Evolutionary conservation across 2,888 invertebrate genomes (phyloP), one percentile per base, ranked within the genome.

Genomic region (Silvanus unidentatus): DNA sequence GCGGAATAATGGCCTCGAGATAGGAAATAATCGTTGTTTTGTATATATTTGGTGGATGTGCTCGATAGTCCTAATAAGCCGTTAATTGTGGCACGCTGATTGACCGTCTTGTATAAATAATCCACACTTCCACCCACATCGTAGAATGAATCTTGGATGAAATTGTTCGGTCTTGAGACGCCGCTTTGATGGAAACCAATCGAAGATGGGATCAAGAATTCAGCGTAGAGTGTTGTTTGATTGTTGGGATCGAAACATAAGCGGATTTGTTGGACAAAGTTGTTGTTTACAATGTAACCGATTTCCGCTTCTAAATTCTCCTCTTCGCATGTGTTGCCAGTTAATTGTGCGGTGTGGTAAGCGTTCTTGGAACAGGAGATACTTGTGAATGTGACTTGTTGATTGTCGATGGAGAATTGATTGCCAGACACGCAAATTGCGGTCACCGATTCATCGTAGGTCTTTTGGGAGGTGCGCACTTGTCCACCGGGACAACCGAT

Each of bases 1-100:
- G 83, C 80, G 0, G 76, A 68, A 34, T 82, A 67, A 57, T 84
- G 84, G 2, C 82, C 83, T 38, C 80, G 75, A 0, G 82, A 68
- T 40, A 83, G 59, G 58, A 58, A 75, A 47, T 58, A 64, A 42
- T 58, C 54, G 1, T 70, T 72, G 0, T 53, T 60, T 29, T 75
- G 73, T 2, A 82, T 65, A 54, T 79, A 79, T 52, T 70, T 71
- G 1, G 58, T 59, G 16, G 57, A 56, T 11, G 39, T 35, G 1
- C 41, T 34, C 5, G 54, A 12, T 11, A 69, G 53, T 5, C 68
- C 68, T 1, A 70, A 32, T 16, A 62, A 54, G 4, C 35, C 42
- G 44, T 70, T 70, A 10, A 70, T n/a, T n/a, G n/a, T 62, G 1
- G 62, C 63, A 10, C 13, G 40, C 29, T 63, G 53, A 54, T 70